Conservation (phyloP, 2,113 vertebrate species). For the Nothobranchius furzeri region DNA sequence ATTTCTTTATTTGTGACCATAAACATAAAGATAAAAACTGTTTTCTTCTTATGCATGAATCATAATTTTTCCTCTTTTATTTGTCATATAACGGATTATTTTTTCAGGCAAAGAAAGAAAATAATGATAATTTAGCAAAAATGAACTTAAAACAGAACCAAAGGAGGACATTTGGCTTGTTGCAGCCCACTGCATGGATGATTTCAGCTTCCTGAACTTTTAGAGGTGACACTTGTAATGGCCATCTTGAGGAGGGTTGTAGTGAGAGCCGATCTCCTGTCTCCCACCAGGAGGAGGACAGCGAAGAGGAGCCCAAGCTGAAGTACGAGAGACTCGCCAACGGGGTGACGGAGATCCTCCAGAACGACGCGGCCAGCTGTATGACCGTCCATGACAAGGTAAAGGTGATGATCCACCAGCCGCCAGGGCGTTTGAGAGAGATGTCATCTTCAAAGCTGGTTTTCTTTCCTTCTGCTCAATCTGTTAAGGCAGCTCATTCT, state of each 20-base stretch:
- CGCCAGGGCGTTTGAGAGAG: conserved; percentile 42
- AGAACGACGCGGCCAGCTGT: conserved; percentile 96
- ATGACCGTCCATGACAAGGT: conserved; percentile 99
- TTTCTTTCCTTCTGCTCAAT: conserved; percentile 36
- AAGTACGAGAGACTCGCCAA: conserved; percentile 97
- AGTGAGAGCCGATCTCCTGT: conserved; percentile 15
- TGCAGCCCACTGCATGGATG: neutral
- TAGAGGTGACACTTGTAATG: conserved; percentile 21
- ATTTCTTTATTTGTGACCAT: too few species aligned
- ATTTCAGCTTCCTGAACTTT: conserved; percentile 19
- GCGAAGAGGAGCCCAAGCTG: conserved; percentile 96
- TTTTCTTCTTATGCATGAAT: too few species aligned
- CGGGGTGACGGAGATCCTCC: conserved; percentile 94
- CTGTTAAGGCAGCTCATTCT: conserved; percentile 55
- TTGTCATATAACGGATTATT: too few species aligned
- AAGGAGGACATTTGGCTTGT: neutral
- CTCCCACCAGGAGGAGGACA: conserved; percentile 90
- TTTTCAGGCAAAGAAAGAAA: too few species aligned
- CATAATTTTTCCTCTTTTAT: too few species aligned
- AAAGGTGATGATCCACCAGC: conserved; percentile 44
- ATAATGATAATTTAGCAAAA: too few species aligned
- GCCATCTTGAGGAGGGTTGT: conserved; percentile 17
- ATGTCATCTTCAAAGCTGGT: conserved; percentile 50
- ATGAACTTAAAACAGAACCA: neutral
- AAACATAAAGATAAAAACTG: too few species aligned